Base-by-base conservation (phyloP, 2,888 invertebrate genomes). In the Trissolcus brochymenae region DNA sequence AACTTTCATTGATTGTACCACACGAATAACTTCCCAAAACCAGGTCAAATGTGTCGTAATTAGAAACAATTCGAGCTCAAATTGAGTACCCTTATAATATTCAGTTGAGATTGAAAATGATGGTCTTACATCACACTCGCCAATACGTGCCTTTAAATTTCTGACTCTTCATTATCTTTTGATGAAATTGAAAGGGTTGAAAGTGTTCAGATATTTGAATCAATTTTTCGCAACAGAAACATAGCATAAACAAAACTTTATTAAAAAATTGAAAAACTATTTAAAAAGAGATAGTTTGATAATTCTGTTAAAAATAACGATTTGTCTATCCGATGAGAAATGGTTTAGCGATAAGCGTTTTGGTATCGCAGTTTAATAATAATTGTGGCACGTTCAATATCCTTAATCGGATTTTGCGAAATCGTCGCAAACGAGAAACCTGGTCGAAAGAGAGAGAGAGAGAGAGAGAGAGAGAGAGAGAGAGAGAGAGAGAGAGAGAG, bases 231-330 rank as follows among this genome's bases (percentile, higher is more conserved):
- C 11, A 46, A 14, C 14, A 14, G 16, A 46, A 6, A 46, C n/a
- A 2, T 14, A 46, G 16, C 14, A 14, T 16, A 43, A 43, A 43
- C 4, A 43, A 43, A 43, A 43, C 1, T 4, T 3, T 41, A 41
- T 41, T 2, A 43, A 43, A 6, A 43, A 43, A 9, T 61, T n/a
- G n/a, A n/a, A 56, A 50, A 61, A 74, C n/a, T 59, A 50, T 2
- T 53, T 41, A 66, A 74, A 61, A 74, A 56, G n/a, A 55, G 43
- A 57, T 57, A 53, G 49, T 19, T 21, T 46, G 35, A 46, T 25
- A 11, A 14, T 41, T 61, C 17, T 51, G 11, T 64, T 62, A 76
- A 74, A 80, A 80, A 76, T 78, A 68, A 77, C 77, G 75, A 78
- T 79, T 75, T 75, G 65, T 41, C 56, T 59, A 76, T 76, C 74